These are phyloP conservation scores for Eonycteris spelaea DNA, from an alignment of 2,113 vertebrate species.

Conservation along the genomic window DNA sequence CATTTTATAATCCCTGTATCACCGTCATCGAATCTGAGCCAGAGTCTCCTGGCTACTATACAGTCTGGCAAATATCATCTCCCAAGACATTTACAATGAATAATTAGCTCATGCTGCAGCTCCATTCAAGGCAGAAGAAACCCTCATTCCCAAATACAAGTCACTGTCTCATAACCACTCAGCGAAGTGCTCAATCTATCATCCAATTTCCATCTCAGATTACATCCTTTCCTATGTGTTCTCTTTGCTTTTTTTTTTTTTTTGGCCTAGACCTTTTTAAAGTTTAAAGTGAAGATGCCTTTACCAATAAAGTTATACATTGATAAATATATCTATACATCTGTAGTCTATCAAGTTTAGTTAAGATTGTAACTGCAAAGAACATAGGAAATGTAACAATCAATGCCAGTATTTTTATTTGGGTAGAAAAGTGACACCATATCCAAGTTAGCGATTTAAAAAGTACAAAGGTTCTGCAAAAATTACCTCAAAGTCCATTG, in stretches of 20 bases:
- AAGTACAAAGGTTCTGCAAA: not conserved
- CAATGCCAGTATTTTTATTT: not conserved
- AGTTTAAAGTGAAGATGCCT: constrained; percentile 10
- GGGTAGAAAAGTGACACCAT: not conserved
- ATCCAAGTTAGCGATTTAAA: not conserved
- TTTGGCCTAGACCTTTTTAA: not conserved
- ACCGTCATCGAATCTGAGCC: not conserved
- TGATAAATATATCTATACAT: not conserved
- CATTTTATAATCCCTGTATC: constrained; percentile 13
- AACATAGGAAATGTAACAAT: not conserved
- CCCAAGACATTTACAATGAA: constrained; percentile 46
- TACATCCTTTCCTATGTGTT: not conserved
- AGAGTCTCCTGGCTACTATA: constrained; percentile 10
- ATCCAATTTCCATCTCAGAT: not conserved
- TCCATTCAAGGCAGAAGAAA: constrained; percentile 35
- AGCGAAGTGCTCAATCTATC: not conserved
- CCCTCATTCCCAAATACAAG: not conserved
- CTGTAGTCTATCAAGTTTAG: constrained; percentile 17
- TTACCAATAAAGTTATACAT: not conserved
- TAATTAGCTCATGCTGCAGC: constrained; percentile 28
- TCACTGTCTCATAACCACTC: constrained; percentile 11
- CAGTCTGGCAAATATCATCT: constrained; percentile 3
- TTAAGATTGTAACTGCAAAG: not conserved
- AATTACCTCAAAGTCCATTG: not conserved
- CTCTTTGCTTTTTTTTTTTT: not conserved